Conservation (phyloP, 2,888 invertebrate genomes). For the Serripes groenlandicus region DNA sequence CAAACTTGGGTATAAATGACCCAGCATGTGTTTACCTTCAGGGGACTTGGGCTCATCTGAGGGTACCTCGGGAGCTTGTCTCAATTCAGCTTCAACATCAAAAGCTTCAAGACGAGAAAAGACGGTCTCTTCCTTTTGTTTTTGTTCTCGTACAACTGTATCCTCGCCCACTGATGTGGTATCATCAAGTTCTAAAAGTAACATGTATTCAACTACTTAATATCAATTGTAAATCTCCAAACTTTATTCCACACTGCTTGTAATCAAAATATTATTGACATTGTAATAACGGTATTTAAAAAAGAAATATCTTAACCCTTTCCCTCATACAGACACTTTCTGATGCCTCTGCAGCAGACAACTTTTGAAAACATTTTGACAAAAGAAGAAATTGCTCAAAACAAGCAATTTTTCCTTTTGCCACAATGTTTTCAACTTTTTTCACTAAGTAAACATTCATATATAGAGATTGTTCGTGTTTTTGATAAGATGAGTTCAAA, state of each 20-base stretch:
- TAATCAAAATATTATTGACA: neutral
- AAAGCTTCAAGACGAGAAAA: conserved; percentile 54
- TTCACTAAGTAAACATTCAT: no score
- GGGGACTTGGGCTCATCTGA: conserved; percentile 27
- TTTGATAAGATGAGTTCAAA: no score
- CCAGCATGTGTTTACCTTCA: conserved; percentile 62
- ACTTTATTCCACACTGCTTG: neutral
- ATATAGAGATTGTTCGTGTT: no score
- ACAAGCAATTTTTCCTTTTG: no score
- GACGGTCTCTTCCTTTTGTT: conserved; percentile 63
- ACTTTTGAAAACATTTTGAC: no score
- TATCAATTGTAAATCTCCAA: neutral
- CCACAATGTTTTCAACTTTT: no score
- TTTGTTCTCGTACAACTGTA: conserved; percentile 64
- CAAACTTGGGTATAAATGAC: conserved; percentile 8
- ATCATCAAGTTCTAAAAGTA: conserved; percentile 70
- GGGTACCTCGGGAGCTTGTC: conserved; percentile 47
- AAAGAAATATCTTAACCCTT: no score
- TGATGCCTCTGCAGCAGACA: no score
- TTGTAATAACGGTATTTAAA: no score
- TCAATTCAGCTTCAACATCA: conserved; percentile 50
- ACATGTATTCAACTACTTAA: neutral
- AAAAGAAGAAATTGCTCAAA: no score
- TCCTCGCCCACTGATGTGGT: conserved; percentile 71
- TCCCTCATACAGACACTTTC: no score